A percentile compares a stretch with the other conserved stretches of the same genome.
Evolutionary conservation across 2,888 invertebrate genomes (phyloP).

Genomic region (Pardosa pseudoannulata): DNA sequence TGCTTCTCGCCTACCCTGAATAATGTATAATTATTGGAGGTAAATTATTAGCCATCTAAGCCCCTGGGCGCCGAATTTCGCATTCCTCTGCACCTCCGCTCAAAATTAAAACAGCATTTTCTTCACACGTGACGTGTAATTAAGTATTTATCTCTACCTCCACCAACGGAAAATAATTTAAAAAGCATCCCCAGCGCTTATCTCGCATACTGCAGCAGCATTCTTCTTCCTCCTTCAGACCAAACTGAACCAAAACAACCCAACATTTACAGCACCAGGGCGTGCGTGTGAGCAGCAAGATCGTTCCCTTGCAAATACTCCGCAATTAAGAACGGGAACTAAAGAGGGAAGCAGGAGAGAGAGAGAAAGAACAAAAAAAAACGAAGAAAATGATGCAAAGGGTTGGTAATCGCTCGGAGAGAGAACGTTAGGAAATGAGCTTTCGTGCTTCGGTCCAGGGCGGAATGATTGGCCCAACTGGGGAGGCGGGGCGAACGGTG

Average conservation of each 20-base stretch:
- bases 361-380: conserved; percentile 46
- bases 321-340: conserved; percentile 60
- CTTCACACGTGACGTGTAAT: conserved; percentile 17
- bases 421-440: conserved; percentile 68
- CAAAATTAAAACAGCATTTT: conserved; percentile 15
- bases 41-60: conserved; percentile 13
- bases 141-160: conserved; percentile 17
- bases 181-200: conserved; percentile 13
- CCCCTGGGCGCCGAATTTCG: conserved; percentile 8
- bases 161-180: conserved; percentile 19
- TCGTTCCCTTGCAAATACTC: conserved; percentile 71
- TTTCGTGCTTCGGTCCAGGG: conserved; percentile 64
- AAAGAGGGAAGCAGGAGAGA: conserved; percentile 1
- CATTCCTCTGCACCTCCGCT: conserved; percentile 3
- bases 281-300: conserved; percentile 14
- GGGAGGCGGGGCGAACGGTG: conserved; percentile 60
- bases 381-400: conserved; percentile 67
- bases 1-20: background rate
- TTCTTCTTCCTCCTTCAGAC: background rate
- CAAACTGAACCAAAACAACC: conserved; percentile 12
- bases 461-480: conserved; percentile 70
- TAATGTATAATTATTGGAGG: conserved; percentile 11
- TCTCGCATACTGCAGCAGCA: conserved; percentile 4
- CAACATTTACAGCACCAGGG: conserved; percentile 12
- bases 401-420: conserved; percentile 52